Evolutionary conservation across 2,113 vertebrate genomes (phyloP).

Genomic region (Scopus umbretta): DNA sequence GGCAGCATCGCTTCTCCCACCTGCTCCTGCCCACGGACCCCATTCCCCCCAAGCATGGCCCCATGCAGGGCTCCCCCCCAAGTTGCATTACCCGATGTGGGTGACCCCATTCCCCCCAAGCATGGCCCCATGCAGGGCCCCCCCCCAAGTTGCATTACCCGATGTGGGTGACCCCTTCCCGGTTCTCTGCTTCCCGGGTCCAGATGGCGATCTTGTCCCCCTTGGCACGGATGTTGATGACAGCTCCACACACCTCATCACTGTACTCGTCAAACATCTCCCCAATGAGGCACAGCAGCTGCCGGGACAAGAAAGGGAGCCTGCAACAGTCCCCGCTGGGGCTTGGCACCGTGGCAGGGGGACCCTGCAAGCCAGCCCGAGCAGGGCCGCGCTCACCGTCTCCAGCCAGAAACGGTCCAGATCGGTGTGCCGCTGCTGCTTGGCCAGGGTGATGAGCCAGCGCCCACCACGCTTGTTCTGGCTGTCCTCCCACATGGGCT

Average conservation of each 20-base stretch:
- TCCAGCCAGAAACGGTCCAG: conserved; percentile 86
- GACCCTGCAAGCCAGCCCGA: fast-evolving
- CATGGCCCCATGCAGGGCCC: fast-evolving
- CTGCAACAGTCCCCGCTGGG: fast-evolving
- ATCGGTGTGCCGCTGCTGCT: conserved; percentile 79
- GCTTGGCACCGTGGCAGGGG: fast-evolving
- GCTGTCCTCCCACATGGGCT: conserved; percentile 88
- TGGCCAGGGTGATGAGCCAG: conserved; percentile 84
- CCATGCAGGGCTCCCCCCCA: fast-evolving
- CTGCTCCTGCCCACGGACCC: not conserved
- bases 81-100: conserved; percentile 76
- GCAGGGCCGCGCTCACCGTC: conserved; percentile 61
- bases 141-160: conserved; percentile 63
- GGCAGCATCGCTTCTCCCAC: not conserved
- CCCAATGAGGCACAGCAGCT: conserved; percentile 85
- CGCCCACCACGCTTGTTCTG: conserved; percentile 83
- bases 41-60: not conserved
- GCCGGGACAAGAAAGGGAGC: not conserved
- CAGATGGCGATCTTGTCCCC: conserved; percentile 87
- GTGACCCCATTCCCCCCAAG: conserved; percentile 66
- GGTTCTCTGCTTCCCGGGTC: conserved; percentile 81
- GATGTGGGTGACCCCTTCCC: conserved; percentile 74
- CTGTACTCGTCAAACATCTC: conserved; percentile 80
- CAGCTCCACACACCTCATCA: conserved; percentile 79
- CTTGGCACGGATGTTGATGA: conserved; percentile 83